Evolutionary conservation across 2,113 vertebrate genomes (phyloP).

Genomic region (Chunga burmeisteri): DNA sequence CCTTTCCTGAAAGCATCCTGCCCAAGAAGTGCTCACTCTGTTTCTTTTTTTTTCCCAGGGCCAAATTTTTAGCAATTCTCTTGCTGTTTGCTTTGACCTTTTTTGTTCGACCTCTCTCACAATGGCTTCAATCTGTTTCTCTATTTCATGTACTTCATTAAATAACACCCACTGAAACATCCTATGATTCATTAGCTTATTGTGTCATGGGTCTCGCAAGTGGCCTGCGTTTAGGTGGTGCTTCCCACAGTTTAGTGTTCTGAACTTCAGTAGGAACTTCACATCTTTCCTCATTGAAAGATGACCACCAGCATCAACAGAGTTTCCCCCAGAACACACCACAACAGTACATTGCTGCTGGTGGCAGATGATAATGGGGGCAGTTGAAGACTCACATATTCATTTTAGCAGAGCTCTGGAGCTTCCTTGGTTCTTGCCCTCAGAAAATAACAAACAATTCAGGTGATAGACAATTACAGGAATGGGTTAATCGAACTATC

Average conservation of each 20-base stretch:
- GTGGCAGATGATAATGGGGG: not conserved
- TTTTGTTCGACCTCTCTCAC: not conserved
- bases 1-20: not conserved
- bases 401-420: not conserved
- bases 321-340: not conserved
- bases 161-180: conserved; percentile 37
- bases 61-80: not conserved
- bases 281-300: not conserved
- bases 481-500: not conserved
- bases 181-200: conserved; percentile 21
- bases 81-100: conserved; percentile 30
- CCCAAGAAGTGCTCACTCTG: not conserved
- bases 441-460: not conserved
- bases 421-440: not conserved
- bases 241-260: not conserved
- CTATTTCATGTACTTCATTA: not conserved
- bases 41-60: not conserved
- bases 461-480: not conserved
- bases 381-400: not conserved
- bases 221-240: not conserved
- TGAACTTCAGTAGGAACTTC: not conserved
- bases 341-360: not conserved
- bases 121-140: conserved; percentile 38
- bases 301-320: not conserved
- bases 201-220: conserved; percentile 6